Percentiles rank a stretch among this genome's conserved stretches.
phyloP scores from a whole-genome alignment of 2,797 vertebrate species.

The Bradypodion pumilum region DNA sequence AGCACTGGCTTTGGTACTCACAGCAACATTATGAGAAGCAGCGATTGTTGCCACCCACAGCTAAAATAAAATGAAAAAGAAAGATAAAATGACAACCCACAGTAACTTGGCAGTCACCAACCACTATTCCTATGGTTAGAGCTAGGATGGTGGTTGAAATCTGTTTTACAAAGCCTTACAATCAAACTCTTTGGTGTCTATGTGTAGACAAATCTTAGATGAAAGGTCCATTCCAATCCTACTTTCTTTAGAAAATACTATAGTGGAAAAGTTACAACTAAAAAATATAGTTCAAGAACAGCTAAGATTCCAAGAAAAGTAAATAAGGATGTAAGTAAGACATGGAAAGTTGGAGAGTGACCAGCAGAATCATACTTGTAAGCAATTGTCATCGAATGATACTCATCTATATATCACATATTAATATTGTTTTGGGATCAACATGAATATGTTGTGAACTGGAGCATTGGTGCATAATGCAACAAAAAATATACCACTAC shows the following conservation, averaged over 20 bases:
- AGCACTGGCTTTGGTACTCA: neutral
- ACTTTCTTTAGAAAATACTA: neutral
- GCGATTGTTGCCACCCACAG: neutral
- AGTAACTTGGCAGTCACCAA: neutral
- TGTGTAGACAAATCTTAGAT: neutral
- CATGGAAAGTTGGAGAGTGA: too few species aligned
- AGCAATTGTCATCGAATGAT: too few species aligned
- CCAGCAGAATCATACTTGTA: too few species aligned
- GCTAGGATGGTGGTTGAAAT: neutral
- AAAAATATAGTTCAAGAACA: too few species aligned
- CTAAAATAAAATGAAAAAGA: neutral
- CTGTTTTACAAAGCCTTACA: neutral
- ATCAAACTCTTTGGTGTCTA: neutral
- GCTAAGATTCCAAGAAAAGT: neutral
- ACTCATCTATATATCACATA: too few species aligned
- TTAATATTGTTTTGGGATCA: too few species aligned
- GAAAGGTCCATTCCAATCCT: neutral
- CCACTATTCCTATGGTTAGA: neutral
- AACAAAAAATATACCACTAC: too few species aligned
- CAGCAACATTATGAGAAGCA: neutral
- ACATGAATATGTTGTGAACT: too few species aligned
- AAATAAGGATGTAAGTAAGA: neutral
- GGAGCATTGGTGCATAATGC: too few species aligned
- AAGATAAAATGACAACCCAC: neutral
- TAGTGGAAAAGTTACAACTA: neutral